phyloP scores from a whole-genome alignment of 2,113 vertebrate genomes.

The Anas platyrhynchos region DNA sequence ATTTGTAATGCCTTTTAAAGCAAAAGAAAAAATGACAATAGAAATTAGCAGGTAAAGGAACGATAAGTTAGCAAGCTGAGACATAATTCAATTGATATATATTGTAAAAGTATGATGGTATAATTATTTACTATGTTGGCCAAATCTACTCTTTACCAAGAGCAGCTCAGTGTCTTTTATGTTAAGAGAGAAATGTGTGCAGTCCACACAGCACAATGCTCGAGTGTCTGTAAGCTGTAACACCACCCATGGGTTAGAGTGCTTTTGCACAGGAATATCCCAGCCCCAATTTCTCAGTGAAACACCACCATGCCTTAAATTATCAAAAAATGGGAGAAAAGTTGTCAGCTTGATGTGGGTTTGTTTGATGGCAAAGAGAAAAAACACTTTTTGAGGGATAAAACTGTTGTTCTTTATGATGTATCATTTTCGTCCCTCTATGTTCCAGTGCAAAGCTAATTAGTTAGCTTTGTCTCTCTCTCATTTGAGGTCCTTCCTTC shows the following conservation, averaged over 20 bases:
- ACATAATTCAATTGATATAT: neutral
- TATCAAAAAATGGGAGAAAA: neutral
- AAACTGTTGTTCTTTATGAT: neutral
- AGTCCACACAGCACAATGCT: neutral
- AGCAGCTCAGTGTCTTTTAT: neutral
- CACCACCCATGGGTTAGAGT: neutral
- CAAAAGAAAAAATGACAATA: neutral
- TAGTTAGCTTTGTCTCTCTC: neutral
- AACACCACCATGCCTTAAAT: neutral
- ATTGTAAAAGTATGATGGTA: neutral
- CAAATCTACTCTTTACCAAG: neutral
- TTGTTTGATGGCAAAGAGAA: neutral
- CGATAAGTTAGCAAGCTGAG: neutral
- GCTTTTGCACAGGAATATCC: neutral
- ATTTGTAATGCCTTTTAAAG: constrained; percentile 82
- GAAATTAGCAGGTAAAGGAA: neutral
- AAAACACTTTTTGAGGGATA: neutral
- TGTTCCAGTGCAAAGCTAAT: neutral
- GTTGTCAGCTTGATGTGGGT: neutral
- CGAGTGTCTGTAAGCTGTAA: neutral
- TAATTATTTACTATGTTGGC: neutral
- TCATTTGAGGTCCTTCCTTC: neutral
- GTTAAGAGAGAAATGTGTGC: neutral
- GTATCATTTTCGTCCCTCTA: fast-evolving
- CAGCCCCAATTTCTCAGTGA: neutral